Evolutionary conservation across 2,113 vertebrate species (phyloP).

Genomic region (Macaca fascicularis): DNA sequence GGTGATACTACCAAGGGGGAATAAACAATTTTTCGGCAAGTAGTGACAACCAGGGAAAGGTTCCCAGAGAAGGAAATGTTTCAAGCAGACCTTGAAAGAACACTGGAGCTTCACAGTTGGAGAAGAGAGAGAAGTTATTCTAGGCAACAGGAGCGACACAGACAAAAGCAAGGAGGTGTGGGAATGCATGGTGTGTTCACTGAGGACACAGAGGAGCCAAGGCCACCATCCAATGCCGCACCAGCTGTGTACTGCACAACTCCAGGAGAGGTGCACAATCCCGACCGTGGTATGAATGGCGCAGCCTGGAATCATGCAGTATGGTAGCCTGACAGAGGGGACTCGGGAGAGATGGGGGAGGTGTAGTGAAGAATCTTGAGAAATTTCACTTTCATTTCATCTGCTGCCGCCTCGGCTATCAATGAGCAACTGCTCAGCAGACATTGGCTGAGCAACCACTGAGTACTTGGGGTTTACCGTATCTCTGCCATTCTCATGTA

Average conservation of each 20-base stretch:
- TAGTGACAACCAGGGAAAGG: not conserved
- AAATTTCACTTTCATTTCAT: not conserved
- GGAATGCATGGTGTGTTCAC: not conserved
- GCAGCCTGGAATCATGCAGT: not conserved
- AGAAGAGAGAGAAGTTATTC: not conserved
- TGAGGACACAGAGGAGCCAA: not conserved
- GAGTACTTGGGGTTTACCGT: not conserved
- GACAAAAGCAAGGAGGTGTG: not conserved
- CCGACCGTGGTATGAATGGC: not conserved
- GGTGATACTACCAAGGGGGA: not conserved
- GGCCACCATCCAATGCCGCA: not conserved
- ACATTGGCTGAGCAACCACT: not conserved
- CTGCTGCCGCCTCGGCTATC: not conserved
- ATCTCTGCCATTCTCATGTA: not conserved
- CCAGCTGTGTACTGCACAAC: not conserved
- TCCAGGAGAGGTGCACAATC: not conserved
- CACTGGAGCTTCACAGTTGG: not conserved
- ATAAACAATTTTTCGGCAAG: not conserved
- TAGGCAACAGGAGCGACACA: not conserved
- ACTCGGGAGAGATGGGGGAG: not conserved
- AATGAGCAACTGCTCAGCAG: not conserved
- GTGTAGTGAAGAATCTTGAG: not conserved
- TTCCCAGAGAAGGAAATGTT: not conserved
- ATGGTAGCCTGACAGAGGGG: fast-evolving
- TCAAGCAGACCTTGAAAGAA: not conserved